Base-by-base conservation (phyloP, 1,140 invertebrate genomes). In the Cyphomyrmex costatus region DNA sequence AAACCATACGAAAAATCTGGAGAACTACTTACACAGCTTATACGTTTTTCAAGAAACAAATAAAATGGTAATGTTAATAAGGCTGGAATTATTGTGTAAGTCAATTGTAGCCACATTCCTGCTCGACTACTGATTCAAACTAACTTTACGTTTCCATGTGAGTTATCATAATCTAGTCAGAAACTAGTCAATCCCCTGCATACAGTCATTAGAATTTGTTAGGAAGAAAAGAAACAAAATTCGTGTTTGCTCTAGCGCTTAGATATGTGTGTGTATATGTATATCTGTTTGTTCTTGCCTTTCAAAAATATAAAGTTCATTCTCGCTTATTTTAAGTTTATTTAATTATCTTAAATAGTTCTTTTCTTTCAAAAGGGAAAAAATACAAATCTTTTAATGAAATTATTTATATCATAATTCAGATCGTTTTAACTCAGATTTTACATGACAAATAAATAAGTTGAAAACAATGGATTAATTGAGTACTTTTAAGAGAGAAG, bases 1-100 rank as follows among this genome's bases (percentile, higher is more conserved):
- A 36, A 30, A 63, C 14, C 0, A 2, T 65, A 0, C 16, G 8
- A 65, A 65, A 66, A 21, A 36, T 65, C 19, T 21, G 10, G 21
- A 42, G 10, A 66, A 36, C 10, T 19, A 8, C 24, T 65, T 65
- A 65, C 0, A 27, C 19, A 65, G 0, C 12, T 36, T 12, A 10
- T 10, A n/a, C 30, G 8, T 63, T 63, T 0, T 21, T 66, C 4
- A 21, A 10, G 21, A 5, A 42, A 66, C 4, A 0, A 65, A 33
- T 10, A 65, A 66, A 66, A 42, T 66, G 33, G 33, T 66, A 66
- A 66, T 66, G 63, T 66, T 66, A 66, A 66, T 66, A n/a, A 4
- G 4, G 33, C 63, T 21, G 33, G 21, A 10, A 33, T 12, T 66
- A 66, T 66, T 66, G 21, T 66, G n/a, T 33, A 66, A 66, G 0